phyloP scores from a whole-genome alignment of 1,140 invertebrate species.

The Sminthurides bifidus region DNA sequence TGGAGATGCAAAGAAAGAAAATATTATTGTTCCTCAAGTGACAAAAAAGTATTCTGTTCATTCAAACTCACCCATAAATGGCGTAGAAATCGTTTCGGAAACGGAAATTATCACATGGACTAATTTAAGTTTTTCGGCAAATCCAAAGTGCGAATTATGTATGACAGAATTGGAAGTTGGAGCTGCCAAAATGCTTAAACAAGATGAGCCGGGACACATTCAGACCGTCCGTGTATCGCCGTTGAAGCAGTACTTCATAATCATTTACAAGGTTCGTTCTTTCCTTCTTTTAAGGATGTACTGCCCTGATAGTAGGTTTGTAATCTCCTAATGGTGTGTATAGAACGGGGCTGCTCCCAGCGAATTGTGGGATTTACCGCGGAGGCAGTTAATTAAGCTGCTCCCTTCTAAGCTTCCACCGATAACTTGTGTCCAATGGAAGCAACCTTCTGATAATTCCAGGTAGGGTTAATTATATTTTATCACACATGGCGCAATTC shows the following conservation, averaged over 20 bases:
- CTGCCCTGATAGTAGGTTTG: not conserved
- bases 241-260: conserved; percentile 20
- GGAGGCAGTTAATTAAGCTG: conserved; percentile 26
- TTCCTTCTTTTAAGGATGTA: not conserved
- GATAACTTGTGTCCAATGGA: conserved; percentile 28
- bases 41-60: conserved; percentile 21
- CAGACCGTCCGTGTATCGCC: conserved; percentile 21
- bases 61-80: conserved; percentile 20
- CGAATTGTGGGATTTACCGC: conserved; percentile 27
- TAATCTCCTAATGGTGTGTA: not conserved
- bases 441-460: conserved; percentile 9
- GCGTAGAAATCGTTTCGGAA: conserved; percentile 25
- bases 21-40: not conserved
- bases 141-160: conserved; percentile 29
- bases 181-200: conserved; percentile 15
- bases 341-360: conserved; percentile 29
- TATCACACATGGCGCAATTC: not conserved
- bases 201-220: conserved; percentile 26
- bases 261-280: conserved; percentile 27
- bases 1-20: not conserved
- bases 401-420: conserved; percentile 28
- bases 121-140: conserved; percentile 26
- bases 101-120: conserved; percentile 18
- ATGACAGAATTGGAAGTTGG: conserved; percentile 20
- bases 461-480: conserved; percentile 10